phyloP scores from a whole-genome alignment of 2,888 invertebrate species.

The Metalampra italica region DNA sequence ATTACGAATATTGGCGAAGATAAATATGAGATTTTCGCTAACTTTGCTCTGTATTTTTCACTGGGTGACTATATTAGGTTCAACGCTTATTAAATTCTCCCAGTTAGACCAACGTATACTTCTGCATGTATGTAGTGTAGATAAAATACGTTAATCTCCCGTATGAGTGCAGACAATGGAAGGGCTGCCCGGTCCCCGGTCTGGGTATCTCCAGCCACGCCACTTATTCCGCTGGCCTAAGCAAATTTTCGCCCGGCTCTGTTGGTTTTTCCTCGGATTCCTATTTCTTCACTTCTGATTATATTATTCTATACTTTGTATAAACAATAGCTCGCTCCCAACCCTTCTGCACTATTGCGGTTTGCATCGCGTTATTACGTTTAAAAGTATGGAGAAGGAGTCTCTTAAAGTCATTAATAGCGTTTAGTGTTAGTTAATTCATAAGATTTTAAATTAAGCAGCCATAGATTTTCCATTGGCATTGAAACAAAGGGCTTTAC shows the following conservation, averaged over 20 bases:
- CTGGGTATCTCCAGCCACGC: constrained; percentile 46
- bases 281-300: constrained; percentile 78
- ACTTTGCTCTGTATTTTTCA: too few species aligned
- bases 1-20: too few species aligned
- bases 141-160: constrained; percentile 29
- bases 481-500: too few species aligned
- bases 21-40: too few species aligned
- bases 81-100: too few species aligned
- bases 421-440: background rate
- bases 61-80: too few species aligned
- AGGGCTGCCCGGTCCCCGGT: constrained; percentile 39
- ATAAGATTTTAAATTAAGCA: too few species aligned
- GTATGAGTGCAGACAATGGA: constrained; percentile 54
- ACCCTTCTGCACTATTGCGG: constrained; percentile 74
- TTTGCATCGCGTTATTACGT: constrained; percentile 37
- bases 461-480: too few species aligned
- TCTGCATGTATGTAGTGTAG: background rate
- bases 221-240: constrained; percentile 77
- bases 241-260: constrained; percentile 73
- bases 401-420: too few species aligned
- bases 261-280: constrained; percentile 75
- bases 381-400: constrained; percentile 40
- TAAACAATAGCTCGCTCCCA: constrained; percentile 66
- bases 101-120: background rate
- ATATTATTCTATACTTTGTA: constrained; percentile 77